These are phyloP conservation scores for Clusia tigrina DNA, from an alignment of 2,888 invertebrate genomes.

Conservation along the genomic window DNA sequence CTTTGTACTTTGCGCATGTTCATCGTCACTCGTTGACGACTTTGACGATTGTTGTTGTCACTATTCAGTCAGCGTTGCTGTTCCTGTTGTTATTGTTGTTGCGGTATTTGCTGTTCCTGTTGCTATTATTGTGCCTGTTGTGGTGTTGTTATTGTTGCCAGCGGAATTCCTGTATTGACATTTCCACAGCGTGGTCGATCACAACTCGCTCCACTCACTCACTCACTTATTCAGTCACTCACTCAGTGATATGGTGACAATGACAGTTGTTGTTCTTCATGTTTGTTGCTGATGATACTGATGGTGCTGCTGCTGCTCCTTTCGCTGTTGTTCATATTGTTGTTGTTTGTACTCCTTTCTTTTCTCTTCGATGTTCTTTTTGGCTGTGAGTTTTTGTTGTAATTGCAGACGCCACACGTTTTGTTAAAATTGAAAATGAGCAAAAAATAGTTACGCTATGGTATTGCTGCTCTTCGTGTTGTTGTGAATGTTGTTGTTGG, in stretches of 20 bases:
- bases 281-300: conserved; percentile 35
- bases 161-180: conserved; percentile 22
- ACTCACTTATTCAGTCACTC: too few relatives aligned
- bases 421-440: conserved; percentile 50
- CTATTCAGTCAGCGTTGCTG: too few relatives aligned
- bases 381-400: conserved; percentile 36
- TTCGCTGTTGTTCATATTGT: conserved; percentile 20
- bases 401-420: conserved; percentile 55
- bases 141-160: not conserved
- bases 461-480: conserved; percentile 45
- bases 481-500: conserved; percentile 10
- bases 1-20: conserved; percentile 22
- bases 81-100: conserved; percentile 24
- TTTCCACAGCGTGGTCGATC: conserved; percentile 7
- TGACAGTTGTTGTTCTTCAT: conserved; percentile 59
- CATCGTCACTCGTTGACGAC: conserved; percentile 25
- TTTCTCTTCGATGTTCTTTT: not conserved
- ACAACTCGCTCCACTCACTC: too few relatives aligned
- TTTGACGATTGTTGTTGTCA: too few relatives aligned
- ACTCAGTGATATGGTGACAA: conserved; percentile 44
- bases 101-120: conserved; percentile 25
- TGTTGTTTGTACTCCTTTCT: conserved; percentile 33
- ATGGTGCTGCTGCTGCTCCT: conserved; percentile 14
- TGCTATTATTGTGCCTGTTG: conserved; percentile 6
- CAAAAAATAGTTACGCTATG: not conserved